These are phyloP conservation scores for Synanthedon vespiformis DNA, from an alignment of 2,888 invertebrate genomes.

Conservation along the genomic window DNA sequence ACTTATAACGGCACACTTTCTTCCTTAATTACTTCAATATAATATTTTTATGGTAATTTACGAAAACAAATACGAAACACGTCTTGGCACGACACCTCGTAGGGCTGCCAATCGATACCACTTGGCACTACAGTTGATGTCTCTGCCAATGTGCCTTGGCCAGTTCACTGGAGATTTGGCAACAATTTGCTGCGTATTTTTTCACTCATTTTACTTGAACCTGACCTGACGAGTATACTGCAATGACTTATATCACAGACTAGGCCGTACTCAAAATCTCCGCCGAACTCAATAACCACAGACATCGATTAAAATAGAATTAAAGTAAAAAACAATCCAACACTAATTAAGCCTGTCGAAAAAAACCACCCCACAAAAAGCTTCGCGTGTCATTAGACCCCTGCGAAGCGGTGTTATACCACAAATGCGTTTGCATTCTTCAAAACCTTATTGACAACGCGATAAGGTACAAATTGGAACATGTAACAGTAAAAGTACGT, in stretches of 20 bases:
- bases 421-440: not conserved
- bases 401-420: constrained; percentile 23
- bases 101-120: constrained; percentile 19
- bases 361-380: constrained; percentile 28
- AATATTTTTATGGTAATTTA: not conserved
- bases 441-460: not conserved
- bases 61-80: constrained; percentile 2
- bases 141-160: constrained; percentile 30
- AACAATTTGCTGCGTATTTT: constrained; percentile 9
- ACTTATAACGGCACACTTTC: no score
- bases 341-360: constrained; percentile 49
- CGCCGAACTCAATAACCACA: constrained; percentile 14
- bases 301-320: constrained; percentile 29
- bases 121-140: constrained; percentile 30
- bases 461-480: constrained; percentile 2
- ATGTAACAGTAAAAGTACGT: constrained; percentile 15
- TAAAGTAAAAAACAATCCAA: constrained; percentile 28
- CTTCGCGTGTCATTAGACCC: constrained; percentile 59
- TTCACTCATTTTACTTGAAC: no score
- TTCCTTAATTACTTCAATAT: no score
- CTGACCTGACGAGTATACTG: no score
- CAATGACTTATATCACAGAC: no score
- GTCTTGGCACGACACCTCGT: constrained; percentile 42
- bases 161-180: constrained; percentile 39
- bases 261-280: constrained; percentile 7